A percentile compares a stretch with the other conserved stretches of the same genome.
Conservation (phyloP, 2,888 invertebrate genomes). For the Ichneumoninae sp. region DNA sequence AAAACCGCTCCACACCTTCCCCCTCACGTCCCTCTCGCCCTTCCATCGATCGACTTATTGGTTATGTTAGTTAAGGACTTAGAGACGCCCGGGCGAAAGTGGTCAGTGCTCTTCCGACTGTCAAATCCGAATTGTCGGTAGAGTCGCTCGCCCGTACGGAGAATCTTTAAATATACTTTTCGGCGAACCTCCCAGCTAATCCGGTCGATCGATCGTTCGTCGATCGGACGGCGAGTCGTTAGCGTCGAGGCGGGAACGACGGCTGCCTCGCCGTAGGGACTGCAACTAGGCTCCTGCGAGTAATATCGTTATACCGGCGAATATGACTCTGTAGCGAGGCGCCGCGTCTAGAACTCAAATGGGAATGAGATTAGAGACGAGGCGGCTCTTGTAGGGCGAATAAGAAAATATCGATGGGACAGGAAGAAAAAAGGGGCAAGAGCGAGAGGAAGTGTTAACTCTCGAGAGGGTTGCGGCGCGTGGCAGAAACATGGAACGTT, state of each 20-base stretch:
- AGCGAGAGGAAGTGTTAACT: conserved; percentile 6
- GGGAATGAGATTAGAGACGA: neutral
- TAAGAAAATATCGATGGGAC: neutral
- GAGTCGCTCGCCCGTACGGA: neutral
- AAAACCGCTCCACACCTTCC: neutral
- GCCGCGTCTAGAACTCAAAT: neutral
- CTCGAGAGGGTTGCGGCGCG: conserved; percentile 18
- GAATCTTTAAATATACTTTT: conserved; percentile 29
- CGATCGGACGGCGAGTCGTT: conserved; percentile 7
- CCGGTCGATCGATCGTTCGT: conserved; percentile 23
- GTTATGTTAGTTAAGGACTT: neutral
- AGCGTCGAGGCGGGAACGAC: neutral
- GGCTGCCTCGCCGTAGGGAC: neutral
- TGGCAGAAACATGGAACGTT: conserved; percentile 6
- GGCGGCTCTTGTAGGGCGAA: neutral
- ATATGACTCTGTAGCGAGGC: neutral
- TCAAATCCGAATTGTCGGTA: conserved; percentile 2
- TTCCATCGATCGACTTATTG: neutral
- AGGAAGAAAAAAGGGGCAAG: neutral
- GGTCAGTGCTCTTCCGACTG: neutral
- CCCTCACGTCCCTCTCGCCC: neutral
- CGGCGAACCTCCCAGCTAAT: neutral
- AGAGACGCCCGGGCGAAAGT: neutral
- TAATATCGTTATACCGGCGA: neutral
- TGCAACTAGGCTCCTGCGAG: neutral